A percentile compares a stretch with the other conserved stretches of the same genome.
These are phyloP conservation scores for Muscicapa adusta DNA, from an alignment of 2,113 vertebrate genomes.

Conservation along the genomic window DNA sequence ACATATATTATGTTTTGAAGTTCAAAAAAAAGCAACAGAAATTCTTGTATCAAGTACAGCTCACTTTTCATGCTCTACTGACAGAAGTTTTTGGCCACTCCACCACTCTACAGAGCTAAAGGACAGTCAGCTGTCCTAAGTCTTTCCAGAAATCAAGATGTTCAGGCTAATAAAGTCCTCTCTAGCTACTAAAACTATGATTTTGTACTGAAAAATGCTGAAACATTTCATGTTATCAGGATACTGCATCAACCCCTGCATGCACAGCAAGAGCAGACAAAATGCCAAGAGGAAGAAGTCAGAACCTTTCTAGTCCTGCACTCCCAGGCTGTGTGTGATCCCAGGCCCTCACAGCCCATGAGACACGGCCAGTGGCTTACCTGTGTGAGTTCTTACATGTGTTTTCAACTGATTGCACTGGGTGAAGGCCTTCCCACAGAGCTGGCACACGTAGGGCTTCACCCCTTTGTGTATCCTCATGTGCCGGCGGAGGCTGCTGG, in stretches of 20 bases:
- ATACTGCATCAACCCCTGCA: not conserved
- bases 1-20: not conserved
- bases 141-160: not conserved
- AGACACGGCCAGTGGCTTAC: slow-evolving; percentile 68
- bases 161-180: not conserved
- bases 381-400: slow-evolving; percentile 96
- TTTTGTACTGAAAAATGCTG: not conserved
- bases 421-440: slow-evolving; percentile 93
- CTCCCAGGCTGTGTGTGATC: not conserved
- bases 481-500: slow-evolving; percentile 91
- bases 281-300: not conserved
- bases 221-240: not conserved
- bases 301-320: not conserved
- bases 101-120: not conserved
- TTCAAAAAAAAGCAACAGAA: not conserved
- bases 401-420: slow-evolving; percentile 98
- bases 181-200: not conserved
- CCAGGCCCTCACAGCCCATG: not conserved
- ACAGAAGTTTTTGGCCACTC: not conserved
- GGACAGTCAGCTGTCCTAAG: not conserved
- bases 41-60: not conserved
- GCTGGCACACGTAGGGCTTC: slow-evolving; percentile 92
- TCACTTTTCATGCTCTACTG: not conserved
- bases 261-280: not conserved
- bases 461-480: slow-evolving; percentile 97